These are phyloP conservation scores for Polydrusus pterygomalis DNA, from an alignment of 2,888 invertebrate genomes.

Conservation along the genomic window DNA sequence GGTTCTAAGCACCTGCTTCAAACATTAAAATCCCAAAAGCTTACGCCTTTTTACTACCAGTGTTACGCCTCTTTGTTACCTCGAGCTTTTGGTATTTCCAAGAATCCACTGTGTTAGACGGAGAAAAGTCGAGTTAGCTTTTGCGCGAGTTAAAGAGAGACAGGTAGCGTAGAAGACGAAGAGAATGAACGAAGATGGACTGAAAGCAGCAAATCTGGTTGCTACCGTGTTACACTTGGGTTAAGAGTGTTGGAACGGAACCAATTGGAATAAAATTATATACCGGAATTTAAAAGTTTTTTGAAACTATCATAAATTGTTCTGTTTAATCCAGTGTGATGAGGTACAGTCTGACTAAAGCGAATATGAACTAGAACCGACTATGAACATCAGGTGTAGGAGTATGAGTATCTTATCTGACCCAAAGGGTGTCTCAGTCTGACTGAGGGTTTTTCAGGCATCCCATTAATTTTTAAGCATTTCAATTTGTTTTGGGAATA, in stretches of 20 bases:
- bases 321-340: too few species aligned
- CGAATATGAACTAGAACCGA: too few species aligned
- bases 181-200: constrained; percentile 23
- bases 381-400: too few species aligned
- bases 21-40: constrained; percentile 43
- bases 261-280: too few species aligned
- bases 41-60: constrained; percentile 48
- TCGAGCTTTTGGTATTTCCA: constrained; percentile 49
- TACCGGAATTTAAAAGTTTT: not conserved
- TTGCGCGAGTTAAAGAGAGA: constrained; percentile 12
- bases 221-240: constrained; percentile 43
- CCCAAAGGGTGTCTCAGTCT: too few species aligned
- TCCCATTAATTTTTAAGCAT: too few species aligned
- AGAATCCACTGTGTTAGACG: constrained; percentile 28
- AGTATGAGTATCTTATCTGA: too few species aligned
- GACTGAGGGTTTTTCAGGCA: too few species aligned
- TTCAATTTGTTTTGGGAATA: too few species aligned
- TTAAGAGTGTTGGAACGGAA: constrained; percentile 19
- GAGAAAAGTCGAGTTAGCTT: not conserved
- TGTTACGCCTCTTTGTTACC: constrained; percentile 49
- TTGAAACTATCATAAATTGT: too few species aligned
- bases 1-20: constrained; percentile 38
- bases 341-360: too few species aligned
- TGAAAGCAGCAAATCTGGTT: constrained; percentile 42
- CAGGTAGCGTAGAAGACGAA: not conserved